Percentiles rank a stretch among this genome's conserved stretches.
phyloP scores from a whole-genome alignment of 2,797 vertebrate genomes.

The Karalla daura region DNA sequence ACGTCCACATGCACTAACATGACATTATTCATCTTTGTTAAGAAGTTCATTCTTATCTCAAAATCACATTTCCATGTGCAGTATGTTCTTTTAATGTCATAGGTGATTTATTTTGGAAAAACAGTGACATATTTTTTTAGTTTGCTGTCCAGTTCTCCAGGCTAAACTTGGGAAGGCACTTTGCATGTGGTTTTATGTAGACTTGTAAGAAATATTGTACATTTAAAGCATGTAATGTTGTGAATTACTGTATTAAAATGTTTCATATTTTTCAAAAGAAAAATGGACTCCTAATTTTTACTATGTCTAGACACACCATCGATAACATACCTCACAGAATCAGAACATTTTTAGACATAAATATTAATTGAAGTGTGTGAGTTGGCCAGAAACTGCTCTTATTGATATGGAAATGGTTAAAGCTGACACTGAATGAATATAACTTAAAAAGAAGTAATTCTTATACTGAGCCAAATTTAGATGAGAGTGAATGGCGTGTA shows the following conservation, averaged over 20 bases:
- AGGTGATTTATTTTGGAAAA: constrained; percentile 43
- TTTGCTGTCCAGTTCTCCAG: constrained; percentile 35
- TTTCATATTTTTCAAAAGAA: constrained; percentile 77
- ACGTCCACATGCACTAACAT: constrained; percentile 7
- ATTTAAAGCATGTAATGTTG: constrained; percentile 76
- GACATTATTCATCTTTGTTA: constrained; percentile 10
- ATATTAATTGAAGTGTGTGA: too few relatives aligned
- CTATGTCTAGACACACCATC: neutral
- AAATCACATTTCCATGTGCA: constrained; percentile 27
- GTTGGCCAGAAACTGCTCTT: too few relatives aligned
- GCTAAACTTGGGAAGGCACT: constrained; percentile 48
- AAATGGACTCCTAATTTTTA: constrained; percentile 2
- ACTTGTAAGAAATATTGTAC: constrained; percentile 62
- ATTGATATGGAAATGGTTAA: too few relatives aligned
- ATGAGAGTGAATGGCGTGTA: too few relatives aligned
- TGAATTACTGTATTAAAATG: constrained; percentile 72
- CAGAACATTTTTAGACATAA: neutral
- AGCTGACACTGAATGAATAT: too few relatives aligned
- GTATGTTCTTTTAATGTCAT: constrained; percentile 45
- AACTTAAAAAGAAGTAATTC: too few relatives aligned
- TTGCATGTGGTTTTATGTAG: constrained; percentile 68
- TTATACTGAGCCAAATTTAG: too few relatives aligned
- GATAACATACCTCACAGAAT: neutral
- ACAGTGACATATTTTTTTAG: constrained; percentile 52
- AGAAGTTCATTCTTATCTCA: constrained; percentile 34